These are phyloP conservation scores for Corydoras sp. DNA, from an alignment of 2,113 vertebrate genomes.

Conservation along the genomic window DNA sequence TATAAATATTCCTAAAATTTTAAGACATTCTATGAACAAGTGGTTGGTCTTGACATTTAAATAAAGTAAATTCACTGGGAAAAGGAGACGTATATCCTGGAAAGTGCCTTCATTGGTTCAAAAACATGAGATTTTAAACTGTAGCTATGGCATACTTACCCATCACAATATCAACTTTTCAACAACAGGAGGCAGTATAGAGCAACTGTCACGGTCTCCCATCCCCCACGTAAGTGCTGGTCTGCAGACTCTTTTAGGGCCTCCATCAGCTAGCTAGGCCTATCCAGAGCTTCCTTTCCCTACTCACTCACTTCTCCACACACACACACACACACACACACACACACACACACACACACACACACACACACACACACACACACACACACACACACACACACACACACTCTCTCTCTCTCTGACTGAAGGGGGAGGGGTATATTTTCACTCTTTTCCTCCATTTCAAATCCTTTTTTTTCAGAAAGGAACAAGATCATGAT, in stretches of 20 bases:
- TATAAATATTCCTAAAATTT: too few species aligned
- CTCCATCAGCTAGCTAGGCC: constrained; percentile 60
- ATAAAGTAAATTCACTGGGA: too few species aligned
- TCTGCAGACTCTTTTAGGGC: constrained; percentile 65
- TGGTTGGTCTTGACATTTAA: too few species aligned
- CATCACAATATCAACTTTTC: not conserved
- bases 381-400: constrained; percentile 46
- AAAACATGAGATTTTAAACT: not conserved
- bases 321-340: constrained; percentile 33
- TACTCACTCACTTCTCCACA: constrained; percentile 24
- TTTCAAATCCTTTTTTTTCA: constrained; percentile 54
- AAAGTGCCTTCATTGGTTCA: too few species aligned
- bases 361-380: constrained; percentile 51
- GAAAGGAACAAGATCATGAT: constrained; percentile 18
- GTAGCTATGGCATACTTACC: not conserved
- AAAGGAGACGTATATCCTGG: too few species aligned
- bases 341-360: too few species aligned
- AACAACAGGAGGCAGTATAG: constrained; percentile 38
- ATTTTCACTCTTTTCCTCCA: constrained; percentile 55
- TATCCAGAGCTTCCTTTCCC: constrained; percentile 33
- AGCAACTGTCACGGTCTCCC: constrained; percentile 16
- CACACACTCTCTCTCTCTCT: not conserved
- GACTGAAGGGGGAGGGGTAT: constrained; percentile 46
- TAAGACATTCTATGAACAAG: too few species aligned
- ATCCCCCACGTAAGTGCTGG: constrained; percentile 33